Evolutionary conservation across 2,797 vertebrate species (phyloP).

Genomic region (Xiphorhynchus erythropygius): DNA sequence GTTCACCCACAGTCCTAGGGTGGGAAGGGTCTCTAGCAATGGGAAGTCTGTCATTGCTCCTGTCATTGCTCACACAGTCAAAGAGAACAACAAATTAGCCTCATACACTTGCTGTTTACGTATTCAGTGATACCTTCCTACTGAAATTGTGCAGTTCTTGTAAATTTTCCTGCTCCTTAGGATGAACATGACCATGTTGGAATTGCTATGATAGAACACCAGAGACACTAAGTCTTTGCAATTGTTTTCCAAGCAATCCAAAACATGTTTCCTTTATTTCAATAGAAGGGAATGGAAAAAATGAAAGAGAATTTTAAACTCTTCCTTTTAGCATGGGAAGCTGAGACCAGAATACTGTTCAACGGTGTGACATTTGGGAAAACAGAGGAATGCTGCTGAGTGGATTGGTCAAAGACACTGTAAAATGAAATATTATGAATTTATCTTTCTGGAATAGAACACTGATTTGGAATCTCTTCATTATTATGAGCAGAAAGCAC

Average conservation of each 20-base stretch:
- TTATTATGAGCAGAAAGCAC: background rate
- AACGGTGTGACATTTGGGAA: background rate
- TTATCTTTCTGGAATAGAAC: background rate
- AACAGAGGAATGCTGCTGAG: background rate
- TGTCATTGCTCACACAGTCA: background rate
- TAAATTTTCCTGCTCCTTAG: background rate
- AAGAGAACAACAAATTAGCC: background rate
- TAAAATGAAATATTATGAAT: background rate
- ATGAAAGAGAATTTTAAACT: background rate
- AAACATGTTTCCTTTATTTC: background rate
- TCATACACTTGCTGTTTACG: background rate
- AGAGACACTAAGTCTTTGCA: background rate
- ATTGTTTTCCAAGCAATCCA: background rate
- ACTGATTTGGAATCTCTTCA: background rate
- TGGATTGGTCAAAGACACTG: background rate
- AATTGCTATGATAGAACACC: background rate
- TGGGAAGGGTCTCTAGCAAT: fast-evolving
- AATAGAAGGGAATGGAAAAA: background rate
- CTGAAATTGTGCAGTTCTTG: background rate
- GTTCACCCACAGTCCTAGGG: background rate
- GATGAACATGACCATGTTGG: background rate
- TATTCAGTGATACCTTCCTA: background rate
- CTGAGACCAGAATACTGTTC: background rate
- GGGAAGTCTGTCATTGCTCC: background rate
- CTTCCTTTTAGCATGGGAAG: background rate